Conservation (phyloP, 2,113 vertebrate genomes). For the Tauraco erythrolophus region DNA sequence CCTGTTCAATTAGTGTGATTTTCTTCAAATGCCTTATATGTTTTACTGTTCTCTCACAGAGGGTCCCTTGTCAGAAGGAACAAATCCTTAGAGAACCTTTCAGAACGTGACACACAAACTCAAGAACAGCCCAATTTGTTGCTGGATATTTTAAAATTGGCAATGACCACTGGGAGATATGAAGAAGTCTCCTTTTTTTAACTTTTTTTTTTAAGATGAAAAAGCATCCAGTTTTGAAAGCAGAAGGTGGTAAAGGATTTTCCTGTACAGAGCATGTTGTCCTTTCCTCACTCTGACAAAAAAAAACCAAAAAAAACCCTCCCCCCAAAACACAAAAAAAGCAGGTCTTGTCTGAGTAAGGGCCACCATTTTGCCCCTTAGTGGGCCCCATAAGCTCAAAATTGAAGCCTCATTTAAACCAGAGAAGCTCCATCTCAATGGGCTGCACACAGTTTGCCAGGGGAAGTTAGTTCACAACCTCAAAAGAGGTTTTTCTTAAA, state of each 20-base stretch:
- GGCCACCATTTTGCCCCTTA: neutral
- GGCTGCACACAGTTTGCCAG: neutral
- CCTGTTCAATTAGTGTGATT: constrained; percentile 28
- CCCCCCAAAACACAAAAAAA: neutral
- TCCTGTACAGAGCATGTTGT: neutral
- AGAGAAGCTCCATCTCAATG: neutral
- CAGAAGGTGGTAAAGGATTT: neutral
- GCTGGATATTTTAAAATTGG: neutral
- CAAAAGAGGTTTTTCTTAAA: neutral
- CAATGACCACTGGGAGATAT: neutral
- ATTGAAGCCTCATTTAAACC: neutral
- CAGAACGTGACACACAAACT: neutral
- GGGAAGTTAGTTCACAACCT: neutral
- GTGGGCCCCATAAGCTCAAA: neutral
- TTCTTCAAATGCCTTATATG: constrained; percentile 4
- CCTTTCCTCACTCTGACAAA: neutral
- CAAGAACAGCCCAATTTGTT: neutral
- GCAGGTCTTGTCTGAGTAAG: neutral
- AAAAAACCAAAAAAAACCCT: neutral
- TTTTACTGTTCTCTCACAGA: neutral
- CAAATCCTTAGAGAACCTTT: neutral
- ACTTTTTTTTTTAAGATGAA: neutral
- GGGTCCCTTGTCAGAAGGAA: neutral
- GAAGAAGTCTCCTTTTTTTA: neutral
- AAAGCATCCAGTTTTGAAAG: constrained; percentile 9